Evolutionary conservation across 2,113 vertebrate species (phyloP).

Genomic region (Malurus cyaneus): DNA sequence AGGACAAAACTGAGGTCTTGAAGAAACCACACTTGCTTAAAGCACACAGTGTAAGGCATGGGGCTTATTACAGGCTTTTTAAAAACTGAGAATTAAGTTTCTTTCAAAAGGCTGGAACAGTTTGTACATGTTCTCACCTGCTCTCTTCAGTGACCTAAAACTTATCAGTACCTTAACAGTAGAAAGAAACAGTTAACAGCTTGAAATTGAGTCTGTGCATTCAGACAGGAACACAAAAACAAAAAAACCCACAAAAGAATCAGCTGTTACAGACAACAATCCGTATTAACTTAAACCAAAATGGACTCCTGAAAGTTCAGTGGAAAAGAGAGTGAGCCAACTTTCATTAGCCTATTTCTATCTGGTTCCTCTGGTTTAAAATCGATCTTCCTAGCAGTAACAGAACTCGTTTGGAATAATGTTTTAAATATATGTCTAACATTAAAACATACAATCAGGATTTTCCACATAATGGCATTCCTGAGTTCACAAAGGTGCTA

Average conservation of each 20-base stretch:
- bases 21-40: conserved; percentile 32
- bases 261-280: background rate
- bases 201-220: conserved; percentile 63
- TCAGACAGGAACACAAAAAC: conserved; percentile 22
- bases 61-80: conserved; percentile 59
- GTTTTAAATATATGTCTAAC: background rate
- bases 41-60: conserved; percentile 64
- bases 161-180: conserved; percentile 68
- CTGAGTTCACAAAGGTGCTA: conserved; percentile 76
- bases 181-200: conserved; percentile 54
- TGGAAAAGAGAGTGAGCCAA: conserved; percentile 37
- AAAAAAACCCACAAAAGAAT: background rate
- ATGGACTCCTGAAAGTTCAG: conserved; percentile 17
- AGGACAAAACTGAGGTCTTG: conserved; percentile 28
- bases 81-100: conserved; percentile 27
- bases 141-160: conserved; percentile 29
- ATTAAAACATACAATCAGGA: conserved; percentile 37
- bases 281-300: conserved; percentile 1
- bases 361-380: conserved; percentile 34
- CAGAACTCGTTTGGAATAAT: conserved; percentile 16
- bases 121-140: background rate
- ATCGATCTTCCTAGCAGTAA: conserved; percentile 46
- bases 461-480: conserved; percentile 37
- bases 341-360: conserved; percentile 24
- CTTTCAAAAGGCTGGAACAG: conserved; percentile 20